These are phyloP conservation scores for Pleuronectes platessa DNA, from an alignment of 2,113 vertebrate genomes.

Conservation along the genomic window DNA sequence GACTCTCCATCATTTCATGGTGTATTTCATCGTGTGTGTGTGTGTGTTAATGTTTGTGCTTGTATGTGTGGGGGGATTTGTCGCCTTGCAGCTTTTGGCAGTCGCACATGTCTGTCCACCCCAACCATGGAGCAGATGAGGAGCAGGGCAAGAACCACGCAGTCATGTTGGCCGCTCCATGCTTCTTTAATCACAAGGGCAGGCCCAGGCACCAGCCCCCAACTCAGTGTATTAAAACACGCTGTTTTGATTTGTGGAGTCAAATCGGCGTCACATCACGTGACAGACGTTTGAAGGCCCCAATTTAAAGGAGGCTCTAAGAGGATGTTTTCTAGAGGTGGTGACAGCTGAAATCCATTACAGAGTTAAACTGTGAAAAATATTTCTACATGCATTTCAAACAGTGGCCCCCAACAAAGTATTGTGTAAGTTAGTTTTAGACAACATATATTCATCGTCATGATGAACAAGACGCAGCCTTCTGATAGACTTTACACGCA, in stretches of 20 bases:
- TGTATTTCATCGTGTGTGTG: neutral
- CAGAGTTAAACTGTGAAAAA: too few species aligned
- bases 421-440: too few species aligned
- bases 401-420: too few species aligned
- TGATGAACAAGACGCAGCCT: neutral
- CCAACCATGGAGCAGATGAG: conserved; percentile 2
- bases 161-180: neutral
- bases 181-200: too few species aligned
- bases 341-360: too few species aligned
- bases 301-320: too few species aligned
- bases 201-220: neutral
- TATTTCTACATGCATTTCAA: too few species aligned
- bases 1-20: neutral
- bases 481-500: neutral
- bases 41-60: neutral
- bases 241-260: neutral
- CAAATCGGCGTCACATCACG: neutral
- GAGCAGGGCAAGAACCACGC: conserved; percentile 15
- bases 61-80: neutral
- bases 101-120: conserved; percentile 3
- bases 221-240: neutral
- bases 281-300: too few species aligned
- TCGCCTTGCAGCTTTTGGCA: neutral
- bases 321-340: too few species aligned
- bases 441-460: neutral